Evolutionary conservation across 1,140 invertebrate species (phyloP).

Genomic region (Solen grandis): DNA sequence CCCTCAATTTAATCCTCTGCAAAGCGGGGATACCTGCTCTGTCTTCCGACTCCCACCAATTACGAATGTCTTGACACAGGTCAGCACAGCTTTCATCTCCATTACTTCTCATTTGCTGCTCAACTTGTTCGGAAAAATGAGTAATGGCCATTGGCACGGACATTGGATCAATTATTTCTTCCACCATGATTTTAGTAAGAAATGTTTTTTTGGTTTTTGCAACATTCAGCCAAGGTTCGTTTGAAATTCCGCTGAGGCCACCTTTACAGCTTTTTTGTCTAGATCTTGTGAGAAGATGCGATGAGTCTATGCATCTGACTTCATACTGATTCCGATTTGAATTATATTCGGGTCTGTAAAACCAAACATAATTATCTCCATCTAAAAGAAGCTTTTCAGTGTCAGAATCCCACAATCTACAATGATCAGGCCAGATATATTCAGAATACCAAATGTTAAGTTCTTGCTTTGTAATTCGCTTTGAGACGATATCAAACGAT

Average conservation of each 20-base stretch:
- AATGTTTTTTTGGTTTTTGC: not conserved
- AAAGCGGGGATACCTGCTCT: slow-evolving; percentile 23
- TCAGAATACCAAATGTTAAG: not conserved
- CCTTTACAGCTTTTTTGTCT: slow-evolving; percentile 9
- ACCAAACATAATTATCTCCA: slow-evolving; percentile 5
- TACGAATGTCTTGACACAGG: slow-evolving; percentile 20
- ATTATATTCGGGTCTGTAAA: slow-evolving; percentile 36
- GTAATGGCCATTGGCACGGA: slow-evolving; percentile 18
- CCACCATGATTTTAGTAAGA: slow-evolving; percentile 27
- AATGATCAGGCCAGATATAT: not conserved
- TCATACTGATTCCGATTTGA: not conserved
- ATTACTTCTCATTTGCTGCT: slow-evolving; percentile 27
- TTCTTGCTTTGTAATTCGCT: too few species aligned
- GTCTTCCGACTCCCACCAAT: slow-evolving; percentile 37
- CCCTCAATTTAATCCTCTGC: slow-evolving; percentile 16
- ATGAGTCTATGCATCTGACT: slow-evolving; percentile 25
- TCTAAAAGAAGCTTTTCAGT: not conserved
- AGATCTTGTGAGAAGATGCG: slow-evolving; percentile 13
- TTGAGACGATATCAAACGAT: not conserved
- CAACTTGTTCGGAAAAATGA: slow-evolving; percentile 30
- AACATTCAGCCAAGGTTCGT: slow-evolving; percentile 1
- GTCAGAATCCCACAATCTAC: not conserved
- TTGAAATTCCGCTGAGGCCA: slow-evolving; percentile 1
- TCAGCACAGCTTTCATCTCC: not conserved
- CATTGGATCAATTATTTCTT: slow-evolving; percentile 29